Base-by-base conservation (phyloP, 2,113 vertebrate species). In the Chroicocephalus ridibundus region DNA sequence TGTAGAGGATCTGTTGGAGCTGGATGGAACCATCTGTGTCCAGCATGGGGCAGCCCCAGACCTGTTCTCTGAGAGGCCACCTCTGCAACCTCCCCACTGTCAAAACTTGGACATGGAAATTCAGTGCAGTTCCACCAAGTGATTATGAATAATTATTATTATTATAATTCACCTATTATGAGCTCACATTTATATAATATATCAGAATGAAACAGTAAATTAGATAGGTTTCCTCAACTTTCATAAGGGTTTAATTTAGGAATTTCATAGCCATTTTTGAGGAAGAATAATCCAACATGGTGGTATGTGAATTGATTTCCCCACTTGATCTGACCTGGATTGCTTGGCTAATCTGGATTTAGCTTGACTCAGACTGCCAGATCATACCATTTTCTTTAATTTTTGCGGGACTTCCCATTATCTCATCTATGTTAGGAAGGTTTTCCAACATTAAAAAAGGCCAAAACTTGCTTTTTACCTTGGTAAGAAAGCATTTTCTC, bases 21-120 rank as follows among this genome's bases (percentile, higher is more conserved):
- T 65, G 42, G 15, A 24, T 54, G 44, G 58, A 83, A 29, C 14
- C 1, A 0, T 36, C 20, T 46, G 15, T 64, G 47, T 51, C 64
- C 15, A 21, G 26, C 49, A 25, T 0, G 0, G 8, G 42, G 26
- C 15, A 51, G 25, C 11, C n/a, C 24, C 14, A 22, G 11, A 9
- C 16, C 13, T 40, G 36, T 58, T 47, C 29, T 80, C 42, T n/a
- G 22, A 49, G 34, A 46, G 10, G 4, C 15, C 34, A n/a, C 29
- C 17, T 8, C 17, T 78, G 38, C 38, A 52, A 20, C 36, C 12
- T 32, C 38, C 36, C 16, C 21, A 11, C 51, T 72, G 54, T n/a
- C 25, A 61, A 57, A 66, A 66, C 5, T 12, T 36, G 10, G n/a
- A n/a, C 36, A n/a, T 12, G 11, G 49, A 69, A 26, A 93, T 26